Evolutionary conservation across 2,113 vertebrate genomes (phyloP), one percentile per base, ranked within the genome.

Genomic region (Plestiodon gilberti): DNA sequence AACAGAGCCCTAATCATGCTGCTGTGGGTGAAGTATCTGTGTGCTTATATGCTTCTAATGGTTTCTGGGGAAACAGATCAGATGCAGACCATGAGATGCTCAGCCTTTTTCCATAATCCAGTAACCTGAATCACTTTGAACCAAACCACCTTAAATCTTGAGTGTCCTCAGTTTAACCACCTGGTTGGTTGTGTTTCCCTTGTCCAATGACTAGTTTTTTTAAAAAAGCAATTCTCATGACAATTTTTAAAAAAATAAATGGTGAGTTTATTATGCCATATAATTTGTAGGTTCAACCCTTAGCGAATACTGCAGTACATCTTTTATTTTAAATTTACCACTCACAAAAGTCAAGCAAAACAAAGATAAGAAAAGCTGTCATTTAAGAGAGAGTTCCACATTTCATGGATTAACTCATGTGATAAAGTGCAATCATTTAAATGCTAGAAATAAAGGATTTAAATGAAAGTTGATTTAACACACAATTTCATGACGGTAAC

Each of bases 231-330:
- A 30, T 65, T 81, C n/a, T 28, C 62, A 48, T 48, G 14, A 77
- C 43, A 55, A 8, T 22, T 65, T 81, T 81, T 17, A 62, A 80
- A 79, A 48, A 79, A 79, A 55, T 25, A 55, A 77, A 77, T 28
- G 25, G 61, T 83, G 76, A 33, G 57, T 18, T 76, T 55, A 69
- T 87, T 74, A 87, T 1, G 81, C 86, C 78, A 69, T 48, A 25
- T 9, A 18, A 78, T 35, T 88, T 94, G 93, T 90, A 80, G 38
- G 33, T 61, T 5, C 25, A 48, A 57, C 88, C 91, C 87, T 64
- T 92, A 87, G 89, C 85, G 85, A 92, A 90, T 79, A n/a, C n/a
- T n/a, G n/a, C n/a, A n/a, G n/a, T n/a, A 4, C 43, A 84, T 33
- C 13, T 79, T 35, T 62, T n/a, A 17, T 28, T 40, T 76, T 48